phyloP scores from a whole-genome alignment of 2,113 vertebrate species.

The Brachirus orientalis region DNA sequence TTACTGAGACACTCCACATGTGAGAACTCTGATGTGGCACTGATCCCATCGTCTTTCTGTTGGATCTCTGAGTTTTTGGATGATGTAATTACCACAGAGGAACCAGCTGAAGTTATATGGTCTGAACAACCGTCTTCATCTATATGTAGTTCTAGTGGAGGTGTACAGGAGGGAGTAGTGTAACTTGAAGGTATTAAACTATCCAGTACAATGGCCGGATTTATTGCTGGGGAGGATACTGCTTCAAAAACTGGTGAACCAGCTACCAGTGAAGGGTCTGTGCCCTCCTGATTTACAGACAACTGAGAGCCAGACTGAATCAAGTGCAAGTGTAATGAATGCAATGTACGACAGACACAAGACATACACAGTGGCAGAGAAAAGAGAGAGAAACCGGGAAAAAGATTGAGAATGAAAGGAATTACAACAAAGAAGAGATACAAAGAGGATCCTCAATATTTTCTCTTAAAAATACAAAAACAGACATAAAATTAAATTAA shows the following conservation, averaged over 20 bases:
- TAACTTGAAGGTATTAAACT: conserved; percentile 37
- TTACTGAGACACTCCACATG: conserved; percentile 34
- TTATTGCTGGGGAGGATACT: conserved; percentile 12
- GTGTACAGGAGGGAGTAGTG: conserved; percentile 25
- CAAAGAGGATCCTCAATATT: too few relatives aligned
- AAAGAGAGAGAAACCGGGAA: conserved; percentile 61
- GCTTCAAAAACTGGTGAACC: conserved; percentile 22
- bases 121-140: conserved; percentile 71
- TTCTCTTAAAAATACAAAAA: too few relatives aligned
- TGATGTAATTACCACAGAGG: conserved; percentile 19
- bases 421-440: conserved; percentile 7
- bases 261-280: conserved; percentile 32
- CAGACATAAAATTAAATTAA: too few relatives aligned
- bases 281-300: conserved; percentile 79
- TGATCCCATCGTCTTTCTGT: conserved; percentile 31
- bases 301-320: conserved; percentile 87
- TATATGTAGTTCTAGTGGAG: conserved; percentile 63
- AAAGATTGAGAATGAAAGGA: conserved; percentile 43
- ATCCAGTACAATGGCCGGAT: conserved; percentile 29
- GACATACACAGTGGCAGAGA: conserved; percentile 61
- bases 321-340: conserved; percentile 14
- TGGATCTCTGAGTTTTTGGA: conserved; percentile 49
- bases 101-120: conserved; percentile 15
- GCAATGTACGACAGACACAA: conserved; percentile 43
- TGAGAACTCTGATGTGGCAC: conserved; percentile 37